Base-by-base conservation (phyloP, 1,140 invertebrate species). In the Papilio polyxenes region DNA sequence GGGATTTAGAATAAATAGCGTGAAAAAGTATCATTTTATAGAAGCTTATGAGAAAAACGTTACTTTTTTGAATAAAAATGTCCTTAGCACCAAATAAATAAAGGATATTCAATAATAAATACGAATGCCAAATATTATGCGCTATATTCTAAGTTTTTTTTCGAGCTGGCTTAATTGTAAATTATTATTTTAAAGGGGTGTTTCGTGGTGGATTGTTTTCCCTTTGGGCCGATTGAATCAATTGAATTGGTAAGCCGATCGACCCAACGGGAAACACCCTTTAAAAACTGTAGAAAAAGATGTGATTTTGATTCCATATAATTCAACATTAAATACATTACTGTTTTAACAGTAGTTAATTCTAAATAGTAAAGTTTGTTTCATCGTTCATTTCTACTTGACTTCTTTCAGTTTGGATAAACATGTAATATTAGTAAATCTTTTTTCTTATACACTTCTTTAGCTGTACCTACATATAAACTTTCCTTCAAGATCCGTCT, bases 401-500 rank as follows among this genome's bases (percentile, higher is more conserved):
- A 53, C 6, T 44, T 0, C 7, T 7, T 53, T 53, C 2, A 53
- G 51, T 53, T 5, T 31, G 4, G 4, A 9, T 31, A 20, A 59
- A 65, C 6, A 31, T 31, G 23, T 65, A 65, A 65, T 17, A 65
- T 65, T 65, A 31, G 23, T 65, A 3, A 20, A 7, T 65, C 4
- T 23, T 10, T 65, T 65, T 31, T 65, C 62, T 31, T 65, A 65
- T 65, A 65, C 31, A 65, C 10, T 53, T 59, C 62, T 65, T 37
- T 0, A 65, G 59, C 59, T 20, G 23, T 23, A 65, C n/a, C n/a
- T n/a, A n/a, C 23, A 65, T 23, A 65, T 9, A 56, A n/a, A 56
- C 53, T 20, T 59, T 59, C 53, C 56, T 59, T 59, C n/a, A 59
- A 59, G 56, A 59, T 9, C 56, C 56, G 56, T 59, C 56, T 59